Base-by-base conservation (phyloP, 2,888 invertebrate species). In the Acrocyrtus sp. region DNA sequence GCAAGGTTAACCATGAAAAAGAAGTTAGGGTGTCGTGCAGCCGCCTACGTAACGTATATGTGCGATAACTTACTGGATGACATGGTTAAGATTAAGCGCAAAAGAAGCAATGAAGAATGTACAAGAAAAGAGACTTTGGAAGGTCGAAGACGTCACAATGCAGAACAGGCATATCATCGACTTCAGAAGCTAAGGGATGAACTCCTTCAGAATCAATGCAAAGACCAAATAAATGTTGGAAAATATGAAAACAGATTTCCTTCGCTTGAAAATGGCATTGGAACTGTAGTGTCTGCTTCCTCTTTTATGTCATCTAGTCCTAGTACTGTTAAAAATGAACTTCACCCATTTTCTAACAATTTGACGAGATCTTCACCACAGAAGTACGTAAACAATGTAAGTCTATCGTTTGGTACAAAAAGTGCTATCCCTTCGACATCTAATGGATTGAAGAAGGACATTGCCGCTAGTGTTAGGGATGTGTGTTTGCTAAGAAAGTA, bases 11-110 rank as follows among this genome's bases (percentile, higher is more conserved):
- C 75, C 3, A 47, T 75, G 2, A 72, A 63, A 24, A 60, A 72
- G 22, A 75, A 75, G 47, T 43, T 75, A 15, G 75, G 75, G 1
- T 61, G 63, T 12, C 51, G 75, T 19, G 72, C 72, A 4, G 70
- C 70, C 15, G 70, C 70, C 8, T 70, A 63, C 26, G 5, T 70
- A 12, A 56, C 43, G 5, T 39, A 70, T 19, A 63, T 70, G 27
- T 50, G 70, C 57, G 70, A 63, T 39, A 48, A 8, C 24, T 48
- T 70, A 22, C 39, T 70, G 24, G 34, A 63, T 6, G 62, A 63
- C 8, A 70, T 70, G 70, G 27, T 63, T 1, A 53, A 45, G 45
- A 19, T 48, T 22, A 56, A 50, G 19, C 45, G 63, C n/a, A 27
- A 10, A 29, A n/a, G 15, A 2, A 21, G 17, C 4, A 58, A 45